Conservation (phyloP, 2,888 invertebrate genomes). For the Tineola bisselliella region DNA sequence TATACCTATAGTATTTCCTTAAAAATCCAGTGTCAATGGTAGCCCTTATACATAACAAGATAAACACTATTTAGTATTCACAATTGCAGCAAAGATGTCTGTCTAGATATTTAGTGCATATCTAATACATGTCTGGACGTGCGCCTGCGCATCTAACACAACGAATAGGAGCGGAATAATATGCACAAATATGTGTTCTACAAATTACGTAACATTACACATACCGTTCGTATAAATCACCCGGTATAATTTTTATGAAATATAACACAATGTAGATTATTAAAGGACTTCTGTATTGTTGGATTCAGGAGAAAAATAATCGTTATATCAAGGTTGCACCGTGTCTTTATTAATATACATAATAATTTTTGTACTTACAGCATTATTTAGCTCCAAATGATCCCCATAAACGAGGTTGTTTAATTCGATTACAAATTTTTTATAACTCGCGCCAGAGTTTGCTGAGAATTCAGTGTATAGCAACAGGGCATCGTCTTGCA, state of each 20-base stretch:
- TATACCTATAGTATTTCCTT: too few relatives aligned
- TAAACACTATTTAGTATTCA: neutral
- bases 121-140: neutral
- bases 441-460: conserved; percentile 34
- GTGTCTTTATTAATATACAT: too few relatives aligned
- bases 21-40: neutral
- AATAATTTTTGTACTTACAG: conserved; percentile 43
- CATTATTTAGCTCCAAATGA: conserved; percentile 13
- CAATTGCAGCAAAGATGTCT: neutral
- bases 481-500: conserved; percentile 36
- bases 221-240: too few relatives aligned
- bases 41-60: neutral
- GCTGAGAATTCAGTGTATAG: conserved; percentile 48
- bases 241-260: too few relatives aligned
- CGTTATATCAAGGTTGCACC: too few relatives aligned
- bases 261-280: too few relatives aligned
- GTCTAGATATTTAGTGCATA: conserved; percentile 6
- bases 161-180: conserved; percentile 1
- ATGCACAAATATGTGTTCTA: neutral
- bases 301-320: too few relatives aligned
- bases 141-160: neutral
- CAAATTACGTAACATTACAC: neutral
- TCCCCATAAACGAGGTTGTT: conserved; percentile 10
- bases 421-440: conserved; percentile 37
- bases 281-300: too few relatives aligned